Evolutionary conservation across 2,113 vertebrate genomes (phyloP).

Genomic region (Girardinichthys multiradiatus): DNA sequence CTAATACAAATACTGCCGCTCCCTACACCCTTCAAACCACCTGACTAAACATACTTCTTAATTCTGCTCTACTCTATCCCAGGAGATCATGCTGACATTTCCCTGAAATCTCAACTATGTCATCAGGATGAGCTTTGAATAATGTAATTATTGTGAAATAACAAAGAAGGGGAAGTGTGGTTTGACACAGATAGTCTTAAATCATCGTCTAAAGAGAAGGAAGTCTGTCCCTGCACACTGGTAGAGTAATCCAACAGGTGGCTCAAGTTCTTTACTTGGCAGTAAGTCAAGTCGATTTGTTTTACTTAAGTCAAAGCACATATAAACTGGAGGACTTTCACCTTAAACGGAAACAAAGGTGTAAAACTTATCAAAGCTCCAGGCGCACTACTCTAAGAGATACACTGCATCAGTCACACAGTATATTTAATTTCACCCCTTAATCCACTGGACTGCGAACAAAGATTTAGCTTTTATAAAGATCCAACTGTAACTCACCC

Average conservation of each 20-base stretch:
- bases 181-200: constrained; percentile 46
- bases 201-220: constrained; percentile 11
- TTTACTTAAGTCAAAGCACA: constrained; percentile 26
- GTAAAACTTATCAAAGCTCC: background rate
- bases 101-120: constrained; percentile 34
- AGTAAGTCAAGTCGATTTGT: constrained; percentile 16
- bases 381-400: background rate
- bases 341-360: constrained; percentile 15
- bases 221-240: constrained; percentile 3
- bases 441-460: background rate
- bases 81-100: constrained; percentile 29
- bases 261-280: constrained; percentile 12
- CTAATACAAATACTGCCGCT: constrained; percentile 33
- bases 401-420: no score
- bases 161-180: constrained; percentile 51
- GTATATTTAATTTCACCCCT: background rate
- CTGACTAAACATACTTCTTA: constrained; percentile 59
- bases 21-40: constrained; percentile 25
- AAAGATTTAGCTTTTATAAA: background rate
- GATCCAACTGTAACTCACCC: constrained; percentile 82
- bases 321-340: background rate
- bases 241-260: constrained; percentile 38
- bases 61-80: constrained; percentile 6
- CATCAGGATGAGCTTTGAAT: constrained; percentile 46
- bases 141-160: constrained; percentile 68